phyloP scores from a whole-genome alignment of 2,113 vertebrate species.

The Notiomystis cincta region DNA sequence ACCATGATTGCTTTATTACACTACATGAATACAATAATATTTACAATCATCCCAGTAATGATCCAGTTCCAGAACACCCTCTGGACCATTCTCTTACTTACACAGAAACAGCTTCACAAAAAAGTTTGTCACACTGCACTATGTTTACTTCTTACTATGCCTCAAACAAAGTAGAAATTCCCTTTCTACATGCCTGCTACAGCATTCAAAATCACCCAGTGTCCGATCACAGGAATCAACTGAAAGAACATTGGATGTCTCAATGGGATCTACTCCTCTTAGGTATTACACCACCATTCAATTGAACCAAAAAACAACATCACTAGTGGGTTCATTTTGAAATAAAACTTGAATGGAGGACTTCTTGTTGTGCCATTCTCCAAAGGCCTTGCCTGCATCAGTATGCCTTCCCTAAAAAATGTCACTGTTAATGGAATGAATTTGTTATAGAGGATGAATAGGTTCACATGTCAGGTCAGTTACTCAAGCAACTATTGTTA shows the following conservation, averaged over 20 bases:
- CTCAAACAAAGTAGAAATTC: not conserved
- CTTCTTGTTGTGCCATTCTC: not conserved
- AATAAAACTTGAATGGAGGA: not conserved
- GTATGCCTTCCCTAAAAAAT: not conserved
- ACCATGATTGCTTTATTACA: not conserved
- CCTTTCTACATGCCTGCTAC: not conserved
- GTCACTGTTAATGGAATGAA: not conserved
- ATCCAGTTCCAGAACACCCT: not conserved
- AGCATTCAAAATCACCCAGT: not conserved
- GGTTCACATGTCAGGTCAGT: not conserved
- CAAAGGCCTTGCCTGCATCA: not conserved
- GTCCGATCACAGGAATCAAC: not conserved
- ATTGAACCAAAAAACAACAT: not conserved
- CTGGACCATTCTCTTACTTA: not conserved
- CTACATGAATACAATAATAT: not conserved
- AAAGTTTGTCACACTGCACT: not conserved
- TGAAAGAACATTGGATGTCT: fast-evolving
- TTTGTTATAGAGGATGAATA: not conserved
- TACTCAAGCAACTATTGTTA: not conserved
- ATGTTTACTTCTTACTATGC: not conserved
- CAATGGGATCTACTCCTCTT: not conserved
- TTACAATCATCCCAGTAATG: not conserved
- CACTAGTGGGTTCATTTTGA: not conserved
- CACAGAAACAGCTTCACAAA: not conserved
- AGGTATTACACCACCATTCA: not conserved